Evolutionary conservation across 2,888 invertebrate species (phyloP), one percentile per base, ranked within the genome.

Genomic region (Cepaea hortensis): DNA sequence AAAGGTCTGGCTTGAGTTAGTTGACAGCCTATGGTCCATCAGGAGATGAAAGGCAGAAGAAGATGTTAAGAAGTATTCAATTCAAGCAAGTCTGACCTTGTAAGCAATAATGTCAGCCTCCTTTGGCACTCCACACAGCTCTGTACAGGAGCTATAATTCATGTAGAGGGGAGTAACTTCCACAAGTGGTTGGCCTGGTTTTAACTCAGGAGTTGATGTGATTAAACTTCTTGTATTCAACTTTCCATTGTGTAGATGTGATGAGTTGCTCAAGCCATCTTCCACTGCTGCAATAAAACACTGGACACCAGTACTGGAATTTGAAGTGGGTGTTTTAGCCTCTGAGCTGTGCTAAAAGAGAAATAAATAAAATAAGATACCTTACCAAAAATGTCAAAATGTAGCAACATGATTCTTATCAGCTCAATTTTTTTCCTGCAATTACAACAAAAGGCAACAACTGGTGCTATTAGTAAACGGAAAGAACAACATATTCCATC

Each of bases 71-170:
- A 46, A 35, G 4, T 35, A 35, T 46, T 46, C 23, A 46, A 48
- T 13, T 50, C 6, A 76, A 50, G 73, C 6, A 55, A 55, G 55
- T 55, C 15, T 68, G 7, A 81, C 81, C 81, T 81, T 81, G 55
- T 81, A 81, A 50, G 81, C 81, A 72, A 81, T 81, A 13, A 81
- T 72, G 35, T 81, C 81, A 2, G 48, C 70, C 50, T 72, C 48
- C n/a, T 18, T 81, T 11, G 81, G 81, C 55, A 81, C 70, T 48
- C 50, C 55, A 50, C 48, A 20, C 50, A 81, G 81, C 46, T 81
- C 13, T 18, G 70, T 48, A 55, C 70, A 81, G 55, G n/a, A n/a
- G 50, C 6, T 68, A 46, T 81, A 81, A 48, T 81, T 48, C 48
- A 55, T 70, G 55, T 50, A 81, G n/a, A 72, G 72, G 20, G 70